Evolutionary conservation across 2,113 vertebrate genomes (phyloP).

Genomic region (Forbesichthys papilliferus): DNA sequence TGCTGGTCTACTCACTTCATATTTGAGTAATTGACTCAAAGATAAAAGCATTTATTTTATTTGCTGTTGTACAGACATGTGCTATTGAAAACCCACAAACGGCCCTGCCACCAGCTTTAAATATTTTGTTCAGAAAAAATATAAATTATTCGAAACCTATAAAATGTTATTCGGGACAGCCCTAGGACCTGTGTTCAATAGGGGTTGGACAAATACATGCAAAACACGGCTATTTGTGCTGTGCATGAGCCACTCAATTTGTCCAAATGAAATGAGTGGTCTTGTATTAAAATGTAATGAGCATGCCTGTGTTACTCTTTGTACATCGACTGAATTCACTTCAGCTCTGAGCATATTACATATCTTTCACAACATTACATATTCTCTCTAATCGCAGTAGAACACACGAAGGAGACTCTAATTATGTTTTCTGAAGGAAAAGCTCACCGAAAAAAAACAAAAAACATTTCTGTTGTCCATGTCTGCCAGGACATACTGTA

Average conservation of each 20-base stretch:
- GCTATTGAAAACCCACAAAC: too few relatives aligned
- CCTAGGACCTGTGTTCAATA: background rate
- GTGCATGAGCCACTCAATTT: conserved; percentile 33
- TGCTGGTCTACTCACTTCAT: too few relatives aligned
- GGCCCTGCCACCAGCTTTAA: too few relatives aligned
- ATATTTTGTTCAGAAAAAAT: too few relatives aligned
- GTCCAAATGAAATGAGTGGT: conserved; percentile 18
- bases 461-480: background rate
- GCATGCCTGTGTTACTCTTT: conserved; percentile 23
- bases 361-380: background rate
- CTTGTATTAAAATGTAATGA: conserved; percentile 35
- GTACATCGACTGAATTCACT: background rate
- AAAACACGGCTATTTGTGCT: conserved; percentile 37
- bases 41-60: too few relatives aligned
- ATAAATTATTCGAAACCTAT: background rate
- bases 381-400: background rate
- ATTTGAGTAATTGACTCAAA: too few relatives aligned
- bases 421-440: background rate
- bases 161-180: background rate
- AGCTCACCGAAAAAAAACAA: background rate
- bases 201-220: conserved; percentile 31
- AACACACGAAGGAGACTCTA: background rate
- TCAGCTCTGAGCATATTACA: background rate
- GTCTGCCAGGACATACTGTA: background rate
- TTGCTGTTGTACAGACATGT: too few relatives aligned